Evolutionary conservation across 1,140 invertebrate species (phyloP), one percentile per base, ranked within the genome.

Genomic region (Paraescarpia echinospica): DNA sequence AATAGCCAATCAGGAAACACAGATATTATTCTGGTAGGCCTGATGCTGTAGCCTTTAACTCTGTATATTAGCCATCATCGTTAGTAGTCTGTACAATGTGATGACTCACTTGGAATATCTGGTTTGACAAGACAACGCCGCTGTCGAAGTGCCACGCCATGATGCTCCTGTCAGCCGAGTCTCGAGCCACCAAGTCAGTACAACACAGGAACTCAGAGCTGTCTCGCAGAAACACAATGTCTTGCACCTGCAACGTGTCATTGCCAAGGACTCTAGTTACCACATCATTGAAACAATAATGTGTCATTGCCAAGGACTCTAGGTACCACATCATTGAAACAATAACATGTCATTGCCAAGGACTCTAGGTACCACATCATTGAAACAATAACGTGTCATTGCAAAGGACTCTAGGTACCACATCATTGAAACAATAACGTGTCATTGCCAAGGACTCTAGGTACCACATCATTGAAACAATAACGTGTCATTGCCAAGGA

Each of bases 91-190:
- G 89, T 31, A 92, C n/a, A 31, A n/a, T 90, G 33, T 77, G 89
- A 92, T 92, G 92, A 90, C 92, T 94, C 93, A 96, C 96, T 93
- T 96, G 95, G 93, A 95, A 96, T 51, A 96, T 96, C 93, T 96
- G 96, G 92, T 96, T 96, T 22, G 96, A 96, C 18, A 96, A 91
- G 27, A 96, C 93, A 91, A 95, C 94, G 18, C 94, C 94, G 77
- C 94, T 94, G 5, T 92, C 93, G 92, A 95, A 95, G 93, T 96
- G 95, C 96, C 96, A 96, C 1, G 95, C 96, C 95, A 96, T 96
- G 31, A 96, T 95, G 77, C 94, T 96, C 91, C 95, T 94, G 93
- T 96, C 96, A 8, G 96, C 94, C 27, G 96, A 96, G 93, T 96
- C 96, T 48, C 94, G 93, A 33, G 94, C 94, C 12, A 96, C 94